A percentile compares a stretch with the other conserved stretches of the same genome.
Conservation (phyloP, 2,797 vertebrate genomes). For the Hyperoplus lanceolatus region DNA sequence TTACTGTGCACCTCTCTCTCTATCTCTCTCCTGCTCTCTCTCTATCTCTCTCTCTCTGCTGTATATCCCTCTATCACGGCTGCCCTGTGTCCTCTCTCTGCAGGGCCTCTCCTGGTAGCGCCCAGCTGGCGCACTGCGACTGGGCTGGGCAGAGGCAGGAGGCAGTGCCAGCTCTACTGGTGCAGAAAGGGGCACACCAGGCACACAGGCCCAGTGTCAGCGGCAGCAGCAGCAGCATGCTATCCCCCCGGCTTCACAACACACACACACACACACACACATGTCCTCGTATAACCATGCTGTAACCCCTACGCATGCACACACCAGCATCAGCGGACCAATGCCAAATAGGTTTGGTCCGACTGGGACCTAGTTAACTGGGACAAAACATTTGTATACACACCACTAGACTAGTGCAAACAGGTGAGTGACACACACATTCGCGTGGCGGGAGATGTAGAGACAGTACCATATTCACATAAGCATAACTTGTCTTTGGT, state of each 20-base stretch:
- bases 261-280: conserved; percentile 59
- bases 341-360: conserved; percentile 73
- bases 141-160: conserved; percentile 78
- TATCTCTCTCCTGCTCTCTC: conserved; percentile 18
- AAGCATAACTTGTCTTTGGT: not conserved
- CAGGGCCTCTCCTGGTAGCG: conserved; percentile 79
- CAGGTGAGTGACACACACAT: conserved; percentile 33
- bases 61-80: conserved; percentile 70
- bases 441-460: conserved; percentile 16
- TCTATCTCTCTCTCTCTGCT: conserved; percentile 33
- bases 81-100: conserved; percentile 80
- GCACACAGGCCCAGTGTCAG: conserved; percentile 78
- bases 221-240: conserved; percentile 72
- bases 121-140: conserved; percentile 79
- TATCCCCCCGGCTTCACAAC: conserved; percentile 70
- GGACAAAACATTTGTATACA: conserved; percentile 78
- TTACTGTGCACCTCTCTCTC: conserved; percentile 39
- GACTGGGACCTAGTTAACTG: conserved; percentile 78
- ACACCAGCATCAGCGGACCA: conserved; percentile 74
- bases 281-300: conserved; percentile 54
- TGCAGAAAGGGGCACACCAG: conserved; percentile 85
- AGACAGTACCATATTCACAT: not conserved
- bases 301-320: conserved; percentile 57
- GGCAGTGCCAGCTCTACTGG: conserved; percentile 84
- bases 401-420: conserved; percentile 50